phyloP scores from a whole-genome alignment of 1,140 invertebrate species.

The Amphibalanus amphitrite region DNA sequence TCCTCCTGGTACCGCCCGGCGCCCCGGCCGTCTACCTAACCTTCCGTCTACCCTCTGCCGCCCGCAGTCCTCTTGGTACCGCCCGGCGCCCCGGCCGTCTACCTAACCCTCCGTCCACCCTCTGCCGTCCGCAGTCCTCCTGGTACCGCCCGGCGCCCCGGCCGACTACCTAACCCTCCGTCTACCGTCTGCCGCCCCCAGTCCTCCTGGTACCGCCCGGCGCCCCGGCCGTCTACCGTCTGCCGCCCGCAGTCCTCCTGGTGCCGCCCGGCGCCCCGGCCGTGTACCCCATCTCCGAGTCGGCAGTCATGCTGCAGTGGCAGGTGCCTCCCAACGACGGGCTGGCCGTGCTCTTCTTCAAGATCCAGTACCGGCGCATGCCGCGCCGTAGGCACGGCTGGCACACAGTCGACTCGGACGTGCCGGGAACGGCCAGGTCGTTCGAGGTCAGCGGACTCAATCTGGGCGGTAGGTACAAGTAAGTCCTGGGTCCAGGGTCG shows the following conservation, averaged over 20 bases:
- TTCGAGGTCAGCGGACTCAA: conserved; percentile 60
- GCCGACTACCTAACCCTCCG: no score
- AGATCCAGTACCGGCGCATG: conserved; percentile 66
- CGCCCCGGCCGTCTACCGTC: no score
- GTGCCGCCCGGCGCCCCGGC: conserved; percentile 69
- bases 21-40: no score
- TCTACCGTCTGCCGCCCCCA: no score
- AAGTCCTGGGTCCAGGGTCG: conserved; percentile 13
- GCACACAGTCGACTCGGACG: conserved; percentile 66
- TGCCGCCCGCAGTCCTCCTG: conserved; percentile 38
- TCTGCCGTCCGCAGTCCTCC: no score
- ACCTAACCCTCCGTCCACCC: no score
- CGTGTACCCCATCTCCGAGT: conserved; percentile 62
- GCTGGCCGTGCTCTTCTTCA: conserved; percentile 70
- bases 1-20: no score
- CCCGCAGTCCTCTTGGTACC: no score
- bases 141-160: no score
- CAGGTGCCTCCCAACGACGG: conserved; percentile 53
- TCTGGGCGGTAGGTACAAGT: conserved; percentile 46
- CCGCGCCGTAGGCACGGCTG: conserved; percentile 37
- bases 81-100: no score
- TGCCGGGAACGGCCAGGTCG: conserved; percentile 47
- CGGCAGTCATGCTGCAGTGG: conserved; percentile 88
- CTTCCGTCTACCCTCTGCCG: no score
- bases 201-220: no score